phyloP scores from a whole-genome alignment of 23 tunicate genomes.

The Phallusia fumigata region DNA sequence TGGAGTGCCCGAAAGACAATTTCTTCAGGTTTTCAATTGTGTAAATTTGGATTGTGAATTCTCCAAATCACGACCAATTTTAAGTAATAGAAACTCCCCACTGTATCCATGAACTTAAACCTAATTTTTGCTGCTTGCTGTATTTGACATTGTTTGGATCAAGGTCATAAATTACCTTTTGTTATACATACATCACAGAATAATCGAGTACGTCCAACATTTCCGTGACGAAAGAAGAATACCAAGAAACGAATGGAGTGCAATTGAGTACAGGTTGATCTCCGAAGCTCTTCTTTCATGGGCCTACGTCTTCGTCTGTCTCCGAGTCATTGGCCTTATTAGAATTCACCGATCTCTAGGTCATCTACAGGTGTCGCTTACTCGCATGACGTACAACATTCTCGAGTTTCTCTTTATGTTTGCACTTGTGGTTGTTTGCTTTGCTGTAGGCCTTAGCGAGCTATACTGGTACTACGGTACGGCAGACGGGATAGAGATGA shows the following conservation, averaged over 20 bases:
- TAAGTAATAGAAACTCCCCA: too few species aligned
- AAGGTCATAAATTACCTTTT: too few species aligned
- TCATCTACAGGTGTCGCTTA: constrained; percentile 85
- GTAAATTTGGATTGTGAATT: too few species aligned
- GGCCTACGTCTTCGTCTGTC: constrained; percentile 70
- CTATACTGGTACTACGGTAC: constrained; percentile 85
- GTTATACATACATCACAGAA: not conserved
- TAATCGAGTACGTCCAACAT: not conserved
- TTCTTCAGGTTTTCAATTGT: too few species aligned
- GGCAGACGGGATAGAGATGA: constrained; percentile 26
- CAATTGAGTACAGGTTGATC: constrained; percentile 41
- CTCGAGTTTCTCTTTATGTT: constrained; percentile 71
- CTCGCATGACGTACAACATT: constrained; percentile 63
- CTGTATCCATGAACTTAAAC: too few species aligned
- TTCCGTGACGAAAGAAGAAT: not conserved
- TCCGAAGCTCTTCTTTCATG: constrained; percentile 50
- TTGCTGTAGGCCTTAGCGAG: constrained; percentile 79
- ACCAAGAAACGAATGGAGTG: constrained; percentile 46
- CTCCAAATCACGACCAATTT: too few species aligned
- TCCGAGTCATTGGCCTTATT: constrained; percentile 50
- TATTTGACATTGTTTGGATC: too few species aligned
- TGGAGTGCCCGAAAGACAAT: too few species aligned
- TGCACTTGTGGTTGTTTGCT: constrained; percentile 55
- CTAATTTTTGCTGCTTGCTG: too few species aligned
- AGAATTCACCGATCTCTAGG: constrained; percentile 55